phyloP scores from a whole-genome alignment of 2,888 invertebrate species.

The Gymnoscelis rufifasciata region DNA sequence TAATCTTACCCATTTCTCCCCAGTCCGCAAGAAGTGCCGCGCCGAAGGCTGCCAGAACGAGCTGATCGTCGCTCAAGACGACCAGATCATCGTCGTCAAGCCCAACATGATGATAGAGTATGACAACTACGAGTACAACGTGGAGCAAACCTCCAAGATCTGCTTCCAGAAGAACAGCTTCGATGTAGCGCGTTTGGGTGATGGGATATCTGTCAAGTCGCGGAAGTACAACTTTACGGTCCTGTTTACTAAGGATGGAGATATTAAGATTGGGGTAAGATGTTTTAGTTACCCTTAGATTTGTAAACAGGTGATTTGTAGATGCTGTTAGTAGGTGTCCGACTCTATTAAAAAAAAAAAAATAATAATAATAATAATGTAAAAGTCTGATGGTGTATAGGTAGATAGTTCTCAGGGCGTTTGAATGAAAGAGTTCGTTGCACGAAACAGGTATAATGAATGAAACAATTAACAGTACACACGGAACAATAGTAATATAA shows the following conservation, averaged over 20 bases:
- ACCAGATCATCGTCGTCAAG: constrained; percentile 78
- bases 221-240: constrained; percentile 86
- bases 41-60: constrained; percentile 80
- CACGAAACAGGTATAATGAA: too few relatives aligned
- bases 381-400: too few relatives aligned
- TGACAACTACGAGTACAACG: constrained; percentile 81
- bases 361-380: too few relatives aligned
- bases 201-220: constrained; percentile 83
- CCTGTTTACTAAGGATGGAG: constrained; percentile 83
- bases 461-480: too few relatives aligned
- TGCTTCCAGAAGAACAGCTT: constrained; percentile 81
- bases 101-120: constrained; percentile 83
- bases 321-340: too few relatives aligned
- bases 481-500: too few relatives aligned
- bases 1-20: not conserved
- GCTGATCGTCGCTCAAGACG: constrained; percentile 81
- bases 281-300: not conserved
- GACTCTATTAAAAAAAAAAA: too few relatives aligned
- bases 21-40: constrained; percentile 83
- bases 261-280: constrained; percentile 84
- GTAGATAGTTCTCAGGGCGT: too few relatives aligned
- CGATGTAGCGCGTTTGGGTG: constrained; percentile 83
- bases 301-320: too few relatives aligned
- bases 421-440: too few relatives aligned
- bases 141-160: constrained; percentile 80